These are phyloP conservation scores for Climacteris rufus DNA, from an alignment of 2,113 vertebrate species.

Conservation along the genomic window DNA sequence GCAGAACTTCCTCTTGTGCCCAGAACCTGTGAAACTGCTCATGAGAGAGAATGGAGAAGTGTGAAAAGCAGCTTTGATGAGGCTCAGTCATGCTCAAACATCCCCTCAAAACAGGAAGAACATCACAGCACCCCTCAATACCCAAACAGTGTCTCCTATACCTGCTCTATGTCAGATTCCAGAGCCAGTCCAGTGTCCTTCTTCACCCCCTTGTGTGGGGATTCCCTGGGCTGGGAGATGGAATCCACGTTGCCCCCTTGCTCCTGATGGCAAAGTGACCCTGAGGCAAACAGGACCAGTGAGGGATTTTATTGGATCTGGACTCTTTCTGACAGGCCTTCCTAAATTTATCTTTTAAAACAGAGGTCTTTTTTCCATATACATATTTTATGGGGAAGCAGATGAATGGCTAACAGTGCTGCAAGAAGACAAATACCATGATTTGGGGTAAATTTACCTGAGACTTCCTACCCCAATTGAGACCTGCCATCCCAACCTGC, in stretches of 20 bases:
- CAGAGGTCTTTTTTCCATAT: not conserved
- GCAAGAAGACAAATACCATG: not conserved
- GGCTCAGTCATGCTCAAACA: not conserved
- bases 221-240: not conserved
- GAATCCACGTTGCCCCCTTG: not conserved
- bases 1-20: constrained; percentile 35
- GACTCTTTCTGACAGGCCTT: not conserved
- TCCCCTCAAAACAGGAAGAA: not conserved
- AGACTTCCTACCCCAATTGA: not conserved
- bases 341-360: not conserved
- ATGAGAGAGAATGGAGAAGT: constrained; percentile 37
- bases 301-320: not conserved
- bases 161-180: not conserved
- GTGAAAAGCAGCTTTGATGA: not conserved
- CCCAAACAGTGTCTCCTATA: not conserved
- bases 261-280: not conserved
- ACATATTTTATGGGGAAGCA: not conserved
- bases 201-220: accelerated
- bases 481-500: not conserved
- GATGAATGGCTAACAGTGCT: not conserved
- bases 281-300: not conserved
- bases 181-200: not conserved
- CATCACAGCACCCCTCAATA: not conserved
- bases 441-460: not conserved
- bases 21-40: constrained; percentile 1